Evolutionary conservation across 1,140 invertebrate genomes (phyloP), one percentile per base, ranked within the genome.

Genomic region (Saccostrea glomerata): DNA sequence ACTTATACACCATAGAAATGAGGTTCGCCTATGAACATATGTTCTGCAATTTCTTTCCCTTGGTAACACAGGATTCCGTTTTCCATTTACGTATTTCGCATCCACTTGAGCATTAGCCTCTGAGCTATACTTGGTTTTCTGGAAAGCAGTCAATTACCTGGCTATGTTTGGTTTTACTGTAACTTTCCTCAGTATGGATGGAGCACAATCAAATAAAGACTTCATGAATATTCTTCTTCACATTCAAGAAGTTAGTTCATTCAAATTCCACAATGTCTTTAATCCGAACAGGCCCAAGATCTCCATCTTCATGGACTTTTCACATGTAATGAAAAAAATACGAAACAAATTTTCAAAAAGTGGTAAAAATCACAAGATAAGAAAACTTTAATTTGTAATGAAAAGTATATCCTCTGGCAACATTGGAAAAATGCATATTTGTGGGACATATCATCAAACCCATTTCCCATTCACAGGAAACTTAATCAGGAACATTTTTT

Each of bases 401-500:
- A 20, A 4, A 40, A 86, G 13, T 58, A 63, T 25, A 90, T 90
- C 47, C 23, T 73, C 17, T 90, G 86, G 90, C 77, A 89, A 58
- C 87, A 88, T 56, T 88, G 84, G 54, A 84, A 40, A 15, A 83
- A 86, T 63, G 90, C 88, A 54, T 89, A 86, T 30, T 30, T 84
- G 15, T 91, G 87, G 85, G 88, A 89, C 23, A 88, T 86, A 17
- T 54, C 40, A 54, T 40, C 36, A 0, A 91, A 91, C 58, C 87
- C 77, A 30, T 85, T 89, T 47, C 77, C 56, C 23, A 63, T 90
- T 4, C 87, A 91, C 56, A 73, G 87, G 6, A 89, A 91, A 86
- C 66, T 91, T 2, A 89, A 73, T 11, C 83, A 90, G 85, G 89
- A 89, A 5, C 89, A 91, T 86, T 85, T 91, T 23, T 63, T 66